These are phyloP conservation scores for Drosophila kanapiae DNA, from an alignment of 1,140 invertebrate species.

Conservation along the genomic window DNA sequence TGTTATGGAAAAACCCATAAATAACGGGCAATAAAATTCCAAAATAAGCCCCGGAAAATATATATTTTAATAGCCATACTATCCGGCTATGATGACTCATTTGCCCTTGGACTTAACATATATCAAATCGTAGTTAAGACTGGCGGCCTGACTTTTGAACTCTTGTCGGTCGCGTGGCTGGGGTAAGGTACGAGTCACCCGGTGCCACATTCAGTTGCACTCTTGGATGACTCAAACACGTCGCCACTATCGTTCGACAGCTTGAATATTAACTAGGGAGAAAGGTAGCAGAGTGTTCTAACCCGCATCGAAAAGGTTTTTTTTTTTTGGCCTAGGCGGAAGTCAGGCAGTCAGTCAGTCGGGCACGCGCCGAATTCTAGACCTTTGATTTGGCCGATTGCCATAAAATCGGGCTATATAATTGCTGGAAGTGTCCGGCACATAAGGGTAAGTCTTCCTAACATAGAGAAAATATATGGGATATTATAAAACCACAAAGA, in stretches of 20 bases:
- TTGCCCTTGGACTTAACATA: conserved; percentile 26
- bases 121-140: conserved; percentile 47
- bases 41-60: not conserved
- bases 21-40: not conserved
- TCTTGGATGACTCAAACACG: conserved; percentile 73
- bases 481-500: no score
- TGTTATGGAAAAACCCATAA: conserved; percentile 7
- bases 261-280: conserved; percentile 75
- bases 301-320: conserved; percentile 10
- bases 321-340: conserved; percentile 48
- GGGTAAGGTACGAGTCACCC: conserved; percentile 47
- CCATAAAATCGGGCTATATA: conserved; percentile 21
- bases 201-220: conserved; percentile 36
- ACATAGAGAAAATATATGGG: not conserved
- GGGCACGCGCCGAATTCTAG: conserved; percentile 53
- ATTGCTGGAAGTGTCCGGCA: not conserved
- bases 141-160: conserved; percentile 67
- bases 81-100: conserved; percentile 59
- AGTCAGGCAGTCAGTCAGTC: conserved; percentile 60
- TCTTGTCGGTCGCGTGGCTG: conserved; percentile 59
- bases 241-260: conserved; percentile 58
- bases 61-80: conserved; percentile 22
- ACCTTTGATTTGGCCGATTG: conserved; percentile 61
- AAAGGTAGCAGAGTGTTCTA: conserved; percentile 13
- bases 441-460: not conserved